Evolutionary conservation across 2,888 invertebrate genomes (phyloP).

Genomic region (Biston betularia): DNA sequence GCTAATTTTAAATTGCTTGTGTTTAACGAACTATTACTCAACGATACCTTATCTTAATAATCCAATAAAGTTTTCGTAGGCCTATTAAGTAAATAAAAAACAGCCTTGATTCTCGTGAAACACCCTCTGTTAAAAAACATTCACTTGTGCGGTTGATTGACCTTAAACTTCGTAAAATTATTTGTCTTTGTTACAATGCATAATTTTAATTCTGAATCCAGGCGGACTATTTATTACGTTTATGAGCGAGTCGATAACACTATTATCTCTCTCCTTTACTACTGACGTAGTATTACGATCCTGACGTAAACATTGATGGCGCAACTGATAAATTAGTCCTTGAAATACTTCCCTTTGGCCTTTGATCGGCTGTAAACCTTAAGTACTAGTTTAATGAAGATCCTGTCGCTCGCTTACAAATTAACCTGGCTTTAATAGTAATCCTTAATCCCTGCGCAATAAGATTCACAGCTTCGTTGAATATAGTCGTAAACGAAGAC

Average conservation of each 20-base stretch:
- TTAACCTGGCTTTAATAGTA: constrained; percentile 5
- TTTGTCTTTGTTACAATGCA: neutral
- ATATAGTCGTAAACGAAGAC: neutral
- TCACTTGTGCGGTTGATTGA: neutral
- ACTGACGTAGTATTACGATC: constrained; percentile 18
- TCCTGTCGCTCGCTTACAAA: constrained; percentile 31
- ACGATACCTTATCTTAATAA: too few relatives aligned
- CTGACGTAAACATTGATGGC: constrained; percentile 29
- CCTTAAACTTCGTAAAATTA: constrained; percentile 11
- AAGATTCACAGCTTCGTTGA: constrained; percentile 11
- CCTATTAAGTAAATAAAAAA: neutral
- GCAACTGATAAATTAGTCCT: constrained; percentile 41
- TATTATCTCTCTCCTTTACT: constrained; percentile 26
- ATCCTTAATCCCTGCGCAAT: constrained; percentile 18
- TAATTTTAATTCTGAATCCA: neutral
- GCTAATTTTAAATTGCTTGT: constrained; percentile 28
- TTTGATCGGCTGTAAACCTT: constrained; percentile 41
- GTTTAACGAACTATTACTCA: neutral
- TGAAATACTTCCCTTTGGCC: constrained; percentile 36
- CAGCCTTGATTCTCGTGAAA: neutral
- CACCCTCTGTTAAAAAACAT: too few relatives aligned
- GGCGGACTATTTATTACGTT: constrained; percentile 11
- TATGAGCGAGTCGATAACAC: constrained; percentile 6
- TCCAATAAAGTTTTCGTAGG: too few relatives aligned
- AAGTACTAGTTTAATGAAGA: constrained; percentile 36